phyloP scores from a whole-genome alignment of 37 sponge, comb jelly and placozoan species.

The Eunapius fragilis region DNA sequence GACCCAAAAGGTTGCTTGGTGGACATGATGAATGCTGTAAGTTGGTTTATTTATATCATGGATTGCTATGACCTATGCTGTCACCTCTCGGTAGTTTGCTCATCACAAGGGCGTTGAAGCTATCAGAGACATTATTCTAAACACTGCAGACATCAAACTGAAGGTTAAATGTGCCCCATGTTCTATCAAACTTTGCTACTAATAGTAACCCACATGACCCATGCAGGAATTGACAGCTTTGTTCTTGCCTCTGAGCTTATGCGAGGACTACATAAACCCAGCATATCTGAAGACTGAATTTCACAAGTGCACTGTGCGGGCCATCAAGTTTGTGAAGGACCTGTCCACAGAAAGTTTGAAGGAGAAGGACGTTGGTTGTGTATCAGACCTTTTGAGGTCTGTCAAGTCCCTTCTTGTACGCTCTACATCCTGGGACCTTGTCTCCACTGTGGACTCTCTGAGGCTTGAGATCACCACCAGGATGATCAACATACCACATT shows the following conservation, averaged over 20 bases:
- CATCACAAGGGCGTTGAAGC: slow-evolving; percentile 76
- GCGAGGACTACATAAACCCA: slow-evolving; percentile 81
- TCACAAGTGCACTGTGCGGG: slow-evolving; percentile 25
- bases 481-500: slow-evolving; percentile 94
- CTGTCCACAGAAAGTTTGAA: slow-evolving; percentile 59
- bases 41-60: background rate
- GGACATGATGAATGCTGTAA: slow-evolving; percentile 79
- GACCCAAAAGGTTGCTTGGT: slow-evolving; percentile 87
- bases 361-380: slow-evolving; percentile 78
- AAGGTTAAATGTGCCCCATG: slow-evolving; percentile 2
- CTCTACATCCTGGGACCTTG: slow-evolving; percentile 46
- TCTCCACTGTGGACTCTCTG: slow-evolving; percentile 64
- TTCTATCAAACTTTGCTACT: background rate
- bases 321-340: slow-evolving; percentile 53
- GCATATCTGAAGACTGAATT: slow-evolving; percentile 62
- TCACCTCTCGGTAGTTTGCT: slow-evolving; percentile 53
- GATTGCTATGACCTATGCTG: background rate
- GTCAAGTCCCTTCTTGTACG: slow-evolving; percentile 70
- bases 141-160: slow-evolving; percentile 58
- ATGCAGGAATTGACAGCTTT: slow-evolving; percentile 75
- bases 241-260: slow-evolving; percentile 71
- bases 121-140: slow-evolving; percentile 54
- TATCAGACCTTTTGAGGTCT: slow-evolving; percentile 77
- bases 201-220: too few species aligned
- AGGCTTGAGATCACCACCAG: slow-evolving; percentile 74